Evolutionary conservation across 2,113 vertebrate genomes (phyloP).

Genomic region (Junco hyemalis): DNA sequence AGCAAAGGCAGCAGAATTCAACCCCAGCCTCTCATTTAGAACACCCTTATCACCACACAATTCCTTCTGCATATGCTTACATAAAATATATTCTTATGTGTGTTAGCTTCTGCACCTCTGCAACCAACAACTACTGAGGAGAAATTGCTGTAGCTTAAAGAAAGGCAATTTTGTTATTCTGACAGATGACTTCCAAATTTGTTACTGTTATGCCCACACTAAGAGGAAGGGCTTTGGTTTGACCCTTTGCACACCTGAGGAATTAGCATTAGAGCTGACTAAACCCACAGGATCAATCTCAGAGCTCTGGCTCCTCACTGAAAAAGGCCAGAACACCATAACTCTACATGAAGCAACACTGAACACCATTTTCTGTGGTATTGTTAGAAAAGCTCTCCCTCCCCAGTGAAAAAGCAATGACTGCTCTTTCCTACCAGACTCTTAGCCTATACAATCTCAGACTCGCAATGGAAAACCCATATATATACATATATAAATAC

Average conservation of each 20-base stretch:
- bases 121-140: background rate
- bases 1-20: background rate
- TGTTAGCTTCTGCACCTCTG: background rate
- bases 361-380: background rate
- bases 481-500: fast-evolving
- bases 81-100: background rate
- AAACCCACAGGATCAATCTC: background rate
- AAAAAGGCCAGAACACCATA: background rate
- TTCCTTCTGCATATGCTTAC: background rate
- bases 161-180: background rate
- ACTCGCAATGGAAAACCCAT: background rate
- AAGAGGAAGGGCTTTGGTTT: background rate
- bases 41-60: background rate
- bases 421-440: background rate
- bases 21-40: background rate
- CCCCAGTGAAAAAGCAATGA: background rate
- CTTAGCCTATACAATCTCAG: background rate
- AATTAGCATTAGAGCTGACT: background rate
- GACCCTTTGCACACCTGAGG: background rate
- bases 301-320: background rate
- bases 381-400: background rate
- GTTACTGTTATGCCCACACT: background rate
- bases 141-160: background rate
- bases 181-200: background rate
- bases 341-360: background rate